These are phyloP conservation scores for Pseudolycoriella hygida DNA, from an alignment of 2,888 invertebrate genomes.

Conservation along the genomic window DNA sequence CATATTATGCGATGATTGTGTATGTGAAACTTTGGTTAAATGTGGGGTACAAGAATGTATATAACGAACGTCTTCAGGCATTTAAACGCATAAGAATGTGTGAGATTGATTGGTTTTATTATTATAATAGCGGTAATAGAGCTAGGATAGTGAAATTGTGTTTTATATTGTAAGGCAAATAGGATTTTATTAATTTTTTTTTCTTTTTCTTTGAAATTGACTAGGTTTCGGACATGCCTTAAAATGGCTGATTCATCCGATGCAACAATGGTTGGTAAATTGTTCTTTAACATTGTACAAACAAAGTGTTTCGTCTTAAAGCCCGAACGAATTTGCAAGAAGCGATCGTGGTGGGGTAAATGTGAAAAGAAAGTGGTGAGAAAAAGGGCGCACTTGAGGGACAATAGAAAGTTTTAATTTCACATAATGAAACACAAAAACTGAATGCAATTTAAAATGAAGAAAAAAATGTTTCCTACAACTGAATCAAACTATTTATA, in stretches of 20 bases:
- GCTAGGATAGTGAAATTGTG: too few relatives aligned
- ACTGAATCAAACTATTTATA: too few relatives aligned
- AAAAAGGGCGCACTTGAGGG: conserved; percentile 54
- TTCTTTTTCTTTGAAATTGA: conserved; percentile 19
- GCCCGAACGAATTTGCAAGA: conserved; percentile 55
- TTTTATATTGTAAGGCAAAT: not conserved
- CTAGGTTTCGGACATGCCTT: conserved; percentile 79
- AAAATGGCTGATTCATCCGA: conserved; percentile 73
- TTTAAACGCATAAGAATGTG: not conserved
- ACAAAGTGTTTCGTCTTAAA: conserved; percentile 82
- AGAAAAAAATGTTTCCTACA: too few relatives aligned
- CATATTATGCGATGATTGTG: too few relatives aligned
- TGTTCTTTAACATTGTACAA: conserved; percentile 92
- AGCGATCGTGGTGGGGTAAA: conserved; percentile 66
- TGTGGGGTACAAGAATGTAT: not conserved
- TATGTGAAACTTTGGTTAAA: conserved; percentile 2
- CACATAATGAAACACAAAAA: too few relatives aligned
- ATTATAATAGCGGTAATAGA: too few relatives aligned
- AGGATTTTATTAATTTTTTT: not conserved
- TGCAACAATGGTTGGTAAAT: conserved; percentile 75
- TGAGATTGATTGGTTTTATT: not conserved
- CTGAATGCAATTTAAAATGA: too few relatives aligned
- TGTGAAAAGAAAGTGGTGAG: conserved; percentile 48
- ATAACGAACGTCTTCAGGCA: not conserved
- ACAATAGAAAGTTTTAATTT: conserved; percentile 36